Evolutionary conservation across 2,113 vertebrate genomes (phyloP).

Genomic region (Myanophis thanlyinensis): DNA sequence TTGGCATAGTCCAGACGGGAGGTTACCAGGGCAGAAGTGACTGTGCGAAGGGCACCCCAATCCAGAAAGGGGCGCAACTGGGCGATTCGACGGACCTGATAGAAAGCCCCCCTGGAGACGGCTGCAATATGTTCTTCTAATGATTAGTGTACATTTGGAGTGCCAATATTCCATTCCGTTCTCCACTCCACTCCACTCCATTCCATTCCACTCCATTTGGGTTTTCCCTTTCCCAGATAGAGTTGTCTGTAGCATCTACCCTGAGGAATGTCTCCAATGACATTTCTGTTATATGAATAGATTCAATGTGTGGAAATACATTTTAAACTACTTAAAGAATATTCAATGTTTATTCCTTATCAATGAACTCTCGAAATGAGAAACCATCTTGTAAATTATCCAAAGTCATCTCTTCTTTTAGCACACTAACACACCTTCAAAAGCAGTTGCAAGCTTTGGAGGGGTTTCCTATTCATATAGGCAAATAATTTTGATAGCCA

Average conservation of each 20-base stretch:
- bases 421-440: neutral
- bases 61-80: too few species aligned
- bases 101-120: too few species aligned
- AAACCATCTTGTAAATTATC: neutral
- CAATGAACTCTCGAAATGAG: neutral
- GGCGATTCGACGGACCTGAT: too few species aligned
- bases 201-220: neutral
- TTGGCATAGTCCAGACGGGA: too few species aligned
- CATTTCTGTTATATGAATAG: neutral
- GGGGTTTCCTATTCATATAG: neutral
- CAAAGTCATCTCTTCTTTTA: neutral
- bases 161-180: too few species aligned
- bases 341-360: neutral
- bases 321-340: neutral
- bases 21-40: too few species aligned
- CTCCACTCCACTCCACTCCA: too few species aligned
- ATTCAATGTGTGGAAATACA: neutral
- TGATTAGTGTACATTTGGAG: too few species aligned
- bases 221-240: neutral
- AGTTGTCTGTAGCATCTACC: neutral
- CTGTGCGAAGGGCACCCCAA: too few species aligned
- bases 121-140: too few species aligned
- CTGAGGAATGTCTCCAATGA: neutral
- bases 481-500: neutral
- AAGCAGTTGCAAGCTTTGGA: neutral